Evolutionary conservation across 2,797 vertebrate genomes (phyloP).

Genomic region (Coranthus polyacanthus): DNA sequence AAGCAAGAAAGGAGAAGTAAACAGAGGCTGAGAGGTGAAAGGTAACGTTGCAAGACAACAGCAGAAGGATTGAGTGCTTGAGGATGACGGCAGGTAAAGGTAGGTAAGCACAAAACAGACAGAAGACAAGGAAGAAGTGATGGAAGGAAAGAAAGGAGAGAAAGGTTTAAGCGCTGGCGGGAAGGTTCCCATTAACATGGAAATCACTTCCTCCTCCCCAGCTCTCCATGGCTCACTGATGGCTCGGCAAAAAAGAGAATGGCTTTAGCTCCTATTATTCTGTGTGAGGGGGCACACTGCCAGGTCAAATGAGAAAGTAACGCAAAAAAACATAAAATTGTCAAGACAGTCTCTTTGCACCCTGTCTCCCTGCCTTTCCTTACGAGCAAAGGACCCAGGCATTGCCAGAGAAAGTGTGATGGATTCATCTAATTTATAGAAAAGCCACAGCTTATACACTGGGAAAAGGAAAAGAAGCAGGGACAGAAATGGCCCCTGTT

Average conservation of each 20-base stretch:
- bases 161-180: constrained; percentile 66
- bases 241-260: constrained; percentile 79
- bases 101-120: constrained; percentile 47
- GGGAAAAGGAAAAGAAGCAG: constrained; percentile 15
- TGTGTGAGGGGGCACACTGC: constrained; percentile 80
- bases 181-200: constrained; percentile 85
- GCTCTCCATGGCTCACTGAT: constrained; percentile 76
- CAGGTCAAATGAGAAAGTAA: constrained; percentile 81
- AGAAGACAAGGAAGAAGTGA: constrained; percentile 40
- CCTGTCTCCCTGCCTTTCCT: constrained; percentile 39
- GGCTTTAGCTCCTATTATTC: constrained; percentile 84
- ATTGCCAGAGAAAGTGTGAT: constrained; percentile 51
- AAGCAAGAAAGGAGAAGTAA: constrained; percentile 58
- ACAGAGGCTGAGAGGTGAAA: constrained; percentile 73
- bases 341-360: constrained; percentile 54
- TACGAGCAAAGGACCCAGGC: constrained; percentile 7
- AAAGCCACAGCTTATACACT: constrained; percentile 31
- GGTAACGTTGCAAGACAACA: constrained; percentile 60
- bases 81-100: constrained; percentile 49
- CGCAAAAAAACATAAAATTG: constrained; percentile 60
- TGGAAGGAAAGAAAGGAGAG: constrained; percentile 28
- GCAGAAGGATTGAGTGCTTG: constrained; percentile 45
- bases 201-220: constrained; percentile 79
- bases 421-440: constrained; percentile 64
- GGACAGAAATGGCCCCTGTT: constrained; percentile 38